These are phyloP conservation scores for Bos javanicus DNA, from an alignment of 2,113 vertebrate species.

Conservation along the genomic window DNA sequence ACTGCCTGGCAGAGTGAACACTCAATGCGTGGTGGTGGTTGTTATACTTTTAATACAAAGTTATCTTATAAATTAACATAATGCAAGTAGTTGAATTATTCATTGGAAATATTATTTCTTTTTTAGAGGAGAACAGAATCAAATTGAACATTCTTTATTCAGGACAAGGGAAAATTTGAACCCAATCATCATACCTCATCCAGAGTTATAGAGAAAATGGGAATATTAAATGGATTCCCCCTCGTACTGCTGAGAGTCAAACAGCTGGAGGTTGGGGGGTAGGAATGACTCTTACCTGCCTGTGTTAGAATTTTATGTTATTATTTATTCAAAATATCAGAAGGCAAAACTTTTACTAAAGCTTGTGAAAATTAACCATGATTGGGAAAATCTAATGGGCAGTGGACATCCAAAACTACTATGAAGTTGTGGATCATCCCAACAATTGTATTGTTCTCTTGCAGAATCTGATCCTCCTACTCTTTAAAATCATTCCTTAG, in stretches of 20 bases:
- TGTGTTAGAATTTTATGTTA: background rate
- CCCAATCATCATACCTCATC: background rate
- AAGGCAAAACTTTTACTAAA: background rate
- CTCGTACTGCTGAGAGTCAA: background rate
- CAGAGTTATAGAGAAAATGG: background rate
- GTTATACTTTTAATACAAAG: background rate
- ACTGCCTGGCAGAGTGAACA: background rate
- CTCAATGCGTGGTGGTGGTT: background rate
- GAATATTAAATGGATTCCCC: background rate
- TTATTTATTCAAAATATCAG: constrained; percentile 19
- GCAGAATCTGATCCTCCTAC: background rate
- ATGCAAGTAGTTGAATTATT: background rate
- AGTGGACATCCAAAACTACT: background rate
- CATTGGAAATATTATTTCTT: background rate
- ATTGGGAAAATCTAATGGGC: background rate
- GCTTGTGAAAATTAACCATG: background rate
- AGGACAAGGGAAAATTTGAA: background rate
- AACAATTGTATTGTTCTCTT: background rate
- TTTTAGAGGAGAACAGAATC: background rate
- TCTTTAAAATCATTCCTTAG: background rate
- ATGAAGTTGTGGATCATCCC: background rate
- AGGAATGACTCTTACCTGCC: background rate
- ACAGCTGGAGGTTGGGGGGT: accelerated
- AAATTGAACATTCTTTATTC: background rate
- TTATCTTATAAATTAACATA: background rate